phyloP scores from a whole-genome alignment of 2,797 vertebrate genomes.

The Amblyopsis hoosieri region DNA sequence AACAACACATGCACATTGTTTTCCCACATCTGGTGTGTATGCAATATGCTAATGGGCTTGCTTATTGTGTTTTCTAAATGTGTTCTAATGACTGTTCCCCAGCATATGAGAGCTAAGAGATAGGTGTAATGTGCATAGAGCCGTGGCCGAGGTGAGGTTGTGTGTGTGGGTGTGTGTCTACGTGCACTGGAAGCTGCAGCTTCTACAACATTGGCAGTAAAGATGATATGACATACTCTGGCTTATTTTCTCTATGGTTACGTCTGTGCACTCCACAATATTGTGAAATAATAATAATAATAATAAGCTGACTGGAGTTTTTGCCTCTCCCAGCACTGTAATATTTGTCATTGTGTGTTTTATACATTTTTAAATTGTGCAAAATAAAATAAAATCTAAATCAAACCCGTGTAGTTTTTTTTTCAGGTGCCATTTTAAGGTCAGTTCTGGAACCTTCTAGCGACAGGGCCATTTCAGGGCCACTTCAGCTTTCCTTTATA shows the following conservation, averaged over 20 bases:
- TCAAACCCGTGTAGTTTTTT: too few relatives aligned
- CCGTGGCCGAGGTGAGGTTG: constrained; percentile 31
- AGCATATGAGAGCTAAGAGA: background rate
- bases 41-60: background rate
- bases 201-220: background rate
- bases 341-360: too few relatives aligned
- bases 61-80: constrained; percentile 23
- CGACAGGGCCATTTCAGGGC: too few relatives aligned
- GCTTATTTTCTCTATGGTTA: background rate
- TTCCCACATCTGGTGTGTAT: background rate
- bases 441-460: too few relatives aligned
- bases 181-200: constrained; percentile 32
- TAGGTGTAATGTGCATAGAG: constrained; percentile 28
- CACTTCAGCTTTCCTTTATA: too few relatives aligned
- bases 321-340: too few relatives aligned
- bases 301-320: too few relatives aligned
- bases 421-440: too few relatives aligned
- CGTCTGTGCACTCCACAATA: too few relatives aligned
- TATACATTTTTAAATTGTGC: too few relatives aligned
- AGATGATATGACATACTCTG: background rate
- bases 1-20: background rate
- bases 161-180: constrained; percentile 49
- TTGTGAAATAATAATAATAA: too few relatives aligned
- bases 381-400: too few relatives aligned
- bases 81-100: constrained; percentile 11